Base-by-base conservation (phyloP, 2,113 vertebrate genomes). In the Euleptes europaea region DNA sequence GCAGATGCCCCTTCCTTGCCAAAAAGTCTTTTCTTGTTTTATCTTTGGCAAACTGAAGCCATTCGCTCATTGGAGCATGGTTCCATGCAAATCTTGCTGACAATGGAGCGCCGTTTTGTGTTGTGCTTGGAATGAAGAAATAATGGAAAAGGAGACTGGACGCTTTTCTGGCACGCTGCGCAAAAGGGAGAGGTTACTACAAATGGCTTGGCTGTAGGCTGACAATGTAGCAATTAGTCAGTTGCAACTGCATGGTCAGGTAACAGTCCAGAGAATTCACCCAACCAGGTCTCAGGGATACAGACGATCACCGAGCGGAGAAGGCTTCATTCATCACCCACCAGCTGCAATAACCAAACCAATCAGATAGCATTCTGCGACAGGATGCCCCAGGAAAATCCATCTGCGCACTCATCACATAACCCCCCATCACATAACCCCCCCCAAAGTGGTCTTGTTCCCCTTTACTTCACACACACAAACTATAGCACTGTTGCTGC, bases 121-220 rank as follows among this genome's bases (percentile, higher is more conserved):
- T 71, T 76, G 75, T 40, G 81, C 83, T 88, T 91, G 89, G 84
- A 90, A 89, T 42, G 86, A 93, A 93, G 89, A 91, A 75, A 84
- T 87, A 89, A 92, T 94, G 88, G 92, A 90, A 91, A 88, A 84
- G 88, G 88, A 90, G 91, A 92, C 82, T 75, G 85, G 92, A 87
- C 88, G 42, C 86, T 83, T 87, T 93, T 91, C 89, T 93, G 76
- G 73, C 63, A 82, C 80, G 93, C 89, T 93, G 86, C 90, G 90
- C 57, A 21, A 60, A 60, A 14, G 6, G 21, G 21, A 57, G 54
- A 57, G 54, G 54, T 19, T 57, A 17, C 54, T 13, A 51, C 49
- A 4, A 7, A 51, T 11, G 4, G 49, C 49, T 90, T 90, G 92
- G 90, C 82, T 90, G 87, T 90, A 90, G 92, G 93, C 93, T 93